A percentile compares a stretch with the other conserved stretches of the same genome.
Conservation (phyloP, 2,888 invertebrate species). For the Acanthococcus lagerstroemiae region DNA sequence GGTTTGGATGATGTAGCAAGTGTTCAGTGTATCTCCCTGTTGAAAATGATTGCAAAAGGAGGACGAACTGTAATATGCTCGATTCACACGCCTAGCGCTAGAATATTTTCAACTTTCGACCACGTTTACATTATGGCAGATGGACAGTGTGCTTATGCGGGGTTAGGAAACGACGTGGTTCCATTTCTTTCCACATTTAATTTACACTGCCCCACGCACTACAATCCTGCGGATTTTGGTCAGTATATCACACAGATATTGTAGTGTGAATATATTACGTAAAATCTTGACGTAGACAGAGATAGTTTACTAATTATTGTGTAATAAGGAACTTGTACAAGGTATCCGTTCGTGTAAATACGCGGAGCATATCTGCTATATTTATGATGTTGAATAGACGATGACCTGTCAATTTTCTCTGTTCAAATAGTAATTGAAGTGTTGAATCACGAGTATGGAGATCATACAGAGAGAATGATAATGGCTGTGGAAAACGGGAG, state of each 20-base stretch:
- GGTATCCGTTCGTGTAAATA: background rate
- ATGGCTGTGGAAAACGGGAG: slow-evolving; percentile 57
- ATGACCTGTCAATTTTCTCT: too few species aligned
- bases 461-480: slow-evolving; percentile 57
- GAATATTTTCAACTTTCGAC: slow-evolving; percentile 81
- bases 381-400: too few species aligned
- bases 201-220: slow-evolving; percentile 77
- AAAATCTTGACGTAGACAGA: too few species aligned
- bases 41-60: slow-evolving; percentile 71
- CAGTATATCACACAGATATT: too few species aligned
- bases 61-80: slow-evolving; percentile 90
- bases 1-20: slow-evolving; percentile 87
- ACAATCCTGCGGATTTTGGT: slow-evolving; percentile 96
- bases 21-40: slow-evolving; percentile 71
- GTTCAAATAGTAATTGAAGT: slow-evolving; percentile 62
- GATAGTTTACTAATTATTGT: too few species aligned
- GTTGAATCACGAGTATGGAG: slow-evolving; percentile 68
- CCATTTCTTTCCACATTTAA: slow-evolving; percentile 68
- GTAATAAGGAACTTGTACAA: too few species aligned
- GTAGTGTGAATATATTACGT: too few species aligned
- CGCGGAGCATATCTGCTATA: too few species aligned
- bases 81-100: slow-evolving; percentile 92
- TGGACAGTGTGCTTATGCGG: slow-evolving; percentile 85
- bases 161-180: slow-evolving; percentile 64
- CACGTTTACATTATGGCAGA: slow-evolving; percentile 79